Conservation (phyloP, 2,113 vertebrate species). For the Salvelinus alpinus region DNA sequence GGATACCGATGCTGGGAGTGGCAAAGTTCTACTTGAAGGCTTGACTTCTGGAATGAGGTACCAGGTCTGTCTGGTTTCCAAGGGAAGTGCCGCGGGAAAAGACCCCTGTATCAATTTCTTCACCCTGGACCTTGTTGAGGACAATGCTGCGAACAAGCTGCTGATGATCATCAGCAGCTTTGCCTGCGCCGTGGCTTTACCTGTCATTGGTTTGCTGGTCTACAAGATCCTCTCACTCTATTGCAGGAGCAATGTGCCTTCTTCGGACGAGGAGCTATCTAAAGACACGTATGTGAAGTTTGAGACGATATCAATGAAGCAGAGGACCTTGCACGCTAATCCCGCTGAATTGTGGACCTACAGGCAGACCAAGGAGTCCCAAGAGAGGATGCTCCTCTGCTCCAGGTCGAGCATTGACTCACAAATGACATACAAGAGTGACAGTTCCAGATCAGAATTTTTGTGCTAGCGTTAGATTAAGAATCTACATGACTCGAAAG, state of each 20-base stretch:
- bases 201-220: slow-evolving; percentile 83
- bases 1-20: slow-evolving; percentile 77
- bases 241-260: slow-evolving; percentile 59
- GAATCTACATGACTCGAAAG: slow-evolving; percentile 6
- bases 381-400: slow-evolving; percentile 85
- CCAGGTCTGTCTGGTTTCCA: slow-evolving; percentile 86
- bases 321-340: slow-evolving; percentile 70
- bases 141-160: slow-evolving; percentile 64
- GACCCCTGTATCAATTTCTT: slow-evolving; percentile 91
- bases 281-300: slow-evolving; percentile 95
- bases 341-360: slow-evolving; percentile 84
- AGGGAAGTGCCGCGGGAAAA: slow-evolving; percentile 74
- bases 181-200: slow-evolving; percentile 79
- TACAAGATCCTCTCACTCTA: slow-evolving; percentile 88
- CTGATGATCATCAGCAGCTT: slow-evolving; percentile 75
- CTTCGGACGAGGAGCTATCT: slow-evolving; percentile 82
- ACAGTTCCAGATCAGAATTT: slow-evolving; percentile 81
- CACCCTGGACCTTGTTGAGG: slow-evolving; percentile 67
- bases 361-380: slow-evolving; percentile 80
- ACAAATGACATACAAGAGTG: slow-evolving; percentile 86
- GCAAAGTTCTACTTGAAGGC: slow-evolving; percentile 83
- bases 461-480: slow-evolving; percentile 72
- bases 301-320: slow-evolving; percentile 87
- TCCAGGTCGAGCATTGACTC: slow-evolving; percentile 90
- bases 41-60: slow-evolving; percentile 83